Percentiles rank a stretch among this genome's conserved stretches.
Evolutionary conservation across 1,140 invertebrate species (phyloP).

Genomic region (Eubasilissa regina): DNA sequence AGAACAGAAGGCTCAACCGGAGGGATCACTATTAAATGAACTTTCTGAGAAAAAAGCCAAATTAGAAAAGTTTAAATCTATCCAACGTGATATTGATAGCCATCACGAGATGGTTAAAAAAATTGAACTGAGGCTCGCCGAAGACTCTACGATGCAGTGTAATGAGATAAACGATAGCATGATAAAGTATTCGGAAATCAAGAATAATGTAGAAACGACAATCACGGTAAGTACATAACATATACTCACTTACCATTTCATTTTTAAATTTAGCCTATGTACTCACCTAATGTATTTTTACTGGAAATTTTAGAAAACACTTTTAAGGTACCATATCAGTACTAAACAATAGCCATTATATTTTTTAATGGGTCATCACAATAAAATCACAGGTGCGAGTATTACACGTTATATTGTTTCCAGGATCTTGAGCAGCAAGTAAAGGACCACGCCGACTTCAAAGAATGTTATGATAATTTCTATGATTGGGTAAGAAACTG

Average conservation of each 20-base stretch:
- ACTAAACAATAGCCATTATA: too few relatives aligned
- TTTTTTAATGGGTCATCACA: too few relatives aligned
- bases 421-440: slow-evolving; percentile 87
- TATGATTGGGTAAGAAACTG: slow-evolving; percentile 91
- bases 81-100: slow-evolving; percentile 83
- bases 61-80: slow-evolving; percentile 85
- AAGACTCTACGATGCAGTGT: slow-evolving; percentile 78
- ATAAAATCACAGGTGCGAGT: neutral
- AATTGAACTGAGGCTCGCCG: slow-evolving; percentile 77
- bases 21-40: slow-evolving; percentile 84
- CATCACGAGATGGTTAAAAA: slow-evolving; percentile 84
- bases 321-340: too few relatives aligned
- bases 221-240: slow-evolving; percentile 71
- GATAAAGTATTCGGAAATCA: slow-evolving; percentile 80
- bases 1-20: slow-evolving; percentile 84
- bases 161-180: slow-evolving; percentile 81
- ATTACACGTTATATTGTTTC: slow-evolving; percentile 33
- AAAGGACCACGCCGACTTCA: slow-evolving; percentile 89
- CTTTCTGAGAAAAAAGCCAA: slow-evolving; percentile 91
- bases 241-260: too few relatives aligned
- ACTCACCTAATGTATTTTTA: too few relatives aligned
- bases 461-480: slow-evolving; percentile 85
- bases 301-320: too few relatives aligned
- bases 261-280: too few relatives aligned
- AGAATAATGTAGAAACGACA: slow-evolving; percentile 76